These are phyloP conservation scores for Poeciliopsis presidionis DNA, from an alignment of 2,797 vertebrate genomes.

Conservation along the genomic window DNA sequence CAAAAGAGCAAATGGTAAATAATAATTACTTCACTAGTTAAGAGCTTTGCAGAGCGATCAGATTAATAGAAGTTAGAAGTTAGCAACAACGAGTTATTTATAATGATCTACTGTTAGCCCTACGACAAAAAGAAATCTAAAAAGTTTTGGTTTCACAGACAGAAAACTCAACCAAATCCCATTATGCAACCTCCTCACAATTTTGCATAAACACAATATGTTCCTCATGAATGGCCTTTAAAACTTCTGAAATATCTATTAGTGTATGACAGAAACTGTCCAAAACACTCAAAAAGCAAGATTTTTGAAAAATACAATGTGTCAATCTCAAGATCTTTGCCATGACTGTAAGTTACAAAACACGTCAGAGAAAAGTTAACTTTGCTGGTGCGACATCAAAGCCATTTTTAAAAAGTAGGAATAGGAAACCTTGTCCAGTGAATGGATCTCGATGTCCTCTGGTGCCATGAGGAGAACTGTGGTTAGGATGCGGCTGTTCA, in stretches of 20 bases:
- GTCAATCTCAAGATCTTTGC: neutral
- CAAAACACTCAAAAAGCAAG: neutral
- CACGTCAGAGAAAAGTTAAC: neutral
- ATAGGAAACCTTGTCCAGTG: slow-evolving; percentile 56
- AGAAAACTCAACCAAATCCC: neutral
- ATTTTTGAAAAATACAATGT: neutral
- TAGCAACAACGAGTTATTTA: too few relatives aligned
- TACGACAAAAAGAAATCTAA: too few relatives aligned
- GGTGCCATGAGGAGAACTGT: slow-evolving; percentile 82
- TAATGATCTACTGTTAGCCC: too few relatives aligned
- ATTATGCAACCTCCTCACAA: neutral
- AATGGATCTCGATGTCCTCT: slow-evolving; percentile 66
- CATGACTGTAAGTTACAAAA: neutral
- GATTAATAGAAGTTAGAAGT: too few relatives aligned
- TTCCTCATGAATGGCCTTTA: neutral
- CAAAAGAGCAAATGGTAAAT: neutral
- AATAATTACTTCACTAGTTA: neutral
- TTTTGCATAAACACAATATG: neutral
- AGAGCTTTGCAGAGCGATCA: neutral
- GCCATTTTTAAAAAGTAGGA: neutral
- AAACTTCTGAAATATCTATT: neutral
- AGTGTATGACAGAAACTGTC: neutral
- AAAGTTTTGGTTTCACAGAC: neutral
- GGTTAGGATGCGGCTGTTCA: slow-evolving; percentile 75
- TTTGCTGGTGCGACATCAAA: neutral